Base-by-base conservation (phyloP, 2,113 vertebrate species). In the Pseudopipra pipra region DNA sequence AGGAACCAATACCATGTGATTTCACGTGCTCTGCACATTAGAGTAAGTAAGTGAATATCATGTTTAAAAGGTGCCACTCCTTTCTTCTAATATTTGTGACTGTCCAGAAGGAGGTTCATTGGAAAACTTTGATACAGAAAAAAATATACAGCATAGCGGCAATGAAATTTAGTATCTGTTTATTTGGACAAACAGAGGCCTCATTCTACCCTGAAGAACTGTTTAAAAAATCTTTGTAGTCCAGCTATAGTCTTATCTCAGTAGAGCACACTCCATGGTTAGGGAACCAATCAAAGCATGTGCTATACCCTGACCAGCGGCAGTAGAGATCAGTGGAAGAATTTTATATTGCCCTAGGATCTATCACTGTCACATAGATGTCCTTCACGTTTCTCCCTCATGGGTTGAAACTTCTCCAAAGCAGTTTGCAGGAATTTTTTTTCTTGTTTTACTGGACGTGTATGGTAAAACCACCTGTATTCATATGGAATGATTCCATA, bases 281-380 rank as follows among this genome's bases (percentile, higher is more conserved):
- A 20, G 10, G 8, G 11, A 93, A 8, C 5, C 1, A 0, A 20
- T 35, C 4, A 61, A 87, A 43, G 22, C 3, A 12, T 12, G 2
- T 35, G 12, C n/a, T 80, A 3, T n/a, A 80, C 5, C 16, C 55
- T 66, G 30, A 56, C 4, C 5, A 37, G 15, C 55, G 65, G 7
- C 20, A 61, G 85, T 27, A 84, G 33, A 55, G 49, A 33, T 56
- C 35, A 78, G 0, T 21, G 19, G 3, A 7, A 83, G 46, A 71
- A 82, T 35, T 79, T 62, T 43, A 24, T 9, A 12, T n/a, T 58
- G 46, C 11, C 51, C 24, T n/a, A 54, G n/a, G n/a, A 62, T 12
- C 19, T 66, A 35, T 41, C 33, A 11, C 19, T 5, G 0, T 35
- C n/a, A 52, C 10, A 21, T 3, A 56, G 20, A 41, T 77, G 12